phyloP scores from a whole-genome alignment of 1,140 invertebrate species.

The Kradibia gibbosae region DNA sequence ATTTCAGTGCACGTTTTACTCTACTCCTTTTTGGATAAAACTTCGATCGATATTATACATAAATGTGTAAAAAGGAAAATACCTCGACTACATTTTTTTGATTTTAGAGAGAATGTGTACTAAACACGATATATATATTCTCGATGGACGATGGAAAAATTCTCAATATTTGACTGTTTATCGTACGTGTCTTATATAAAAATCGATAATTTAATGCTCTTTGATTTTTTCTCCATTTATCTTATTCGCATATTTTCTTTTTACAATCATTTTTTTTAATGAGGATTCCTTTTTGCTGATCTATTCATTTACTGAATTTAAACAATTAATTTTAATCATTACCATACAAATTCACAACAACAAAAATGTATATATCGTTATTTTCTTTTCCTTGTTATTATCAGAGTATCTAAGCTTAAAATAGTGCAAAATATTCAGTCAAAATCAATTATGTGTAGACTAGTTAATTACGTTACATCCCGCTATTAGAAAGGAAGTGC shows the following conservation, averaged over 20 bases:
- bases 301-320: too few relatives aligned
- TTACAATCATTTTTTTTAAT: too few relatives aligned
- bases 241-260: too few relatives aligned
- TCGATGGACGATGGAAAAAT: not conserved
- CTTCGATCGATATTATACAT: not conserved
- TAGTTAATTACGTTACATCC: constrained; percentile 3
- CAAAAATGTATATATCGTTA: too few relatives aligned
- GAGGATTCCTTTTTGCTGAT: too few relatives aligned
- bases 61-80: not conserved
- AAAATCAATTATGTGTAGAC: not conserved
- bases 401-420: too few relatives aligned
- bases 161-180: not conserved
- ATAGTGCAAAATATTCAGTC: constrained; percentile 40
- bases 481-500: not conserved
- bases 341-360: too few relatives aligned
- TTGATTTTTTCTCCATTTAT: not conserved
- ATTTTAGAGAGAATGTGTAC: not conserved
- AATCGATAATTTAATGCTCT: not conserved
- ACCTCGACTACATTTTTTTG: not conserved
- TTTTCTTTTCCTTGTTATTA: too few relatives aligned
- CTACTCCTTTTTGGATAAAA: constrained; percentile 11
- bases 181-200: not conserved
- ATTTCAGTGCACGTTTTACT: not conserved
- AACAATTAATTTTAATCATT: too few relatives aligned
- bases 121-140: not conserved